A percentile compares a stretch with the other conserved stretches of the same genome.
These are phyloP conservation scores for Acrobasis repandana DNA, from an alignment of 2,888 invertebrate species.

Conservation along the genomic window DNA sequence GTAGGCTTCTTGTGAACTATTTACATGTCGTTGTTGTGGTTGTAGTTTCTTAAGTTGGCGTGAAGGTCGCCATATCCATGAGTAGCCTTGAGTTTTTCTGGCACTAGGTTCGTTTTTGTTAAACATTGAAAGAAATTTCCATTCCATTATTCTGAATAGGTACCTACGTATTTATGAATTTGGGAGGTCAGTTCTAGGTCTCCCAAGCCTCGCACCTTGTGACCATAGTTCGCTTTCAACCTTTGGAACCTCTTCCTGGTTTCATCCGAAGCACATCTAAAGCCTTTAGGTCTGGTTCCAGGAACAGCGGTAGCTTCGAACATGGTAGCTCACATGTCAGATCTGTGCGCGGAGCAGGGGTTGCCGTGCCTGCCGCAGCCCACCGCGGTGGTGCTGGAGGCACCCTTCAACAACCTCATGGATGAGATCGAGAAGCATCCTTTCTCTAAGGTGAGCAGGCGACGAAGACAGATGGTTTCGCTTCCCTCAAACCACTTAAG, in stretches of 20 bases:
- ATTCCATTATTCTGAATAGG: too few relatives aligned
- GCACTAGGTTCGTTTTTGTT: too few relatives aligned
- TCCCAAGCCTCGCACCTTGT: neutral
- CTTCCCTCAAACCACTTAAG: neutral
- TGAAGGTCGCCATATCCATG: too few relatives aligned
- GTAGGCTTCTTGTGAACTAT: too few relatives aligned
- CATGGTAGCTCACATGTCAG: constrained; percentile 47
- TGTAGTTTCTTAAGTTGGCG: too few relatives aligned
- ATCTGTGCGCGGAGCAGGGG: constrained; percentile 86
- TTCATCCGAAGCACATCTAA: neutral
- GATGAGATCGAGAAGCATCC: constrained; percentile 95
- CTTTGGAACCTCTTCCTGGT: neutral
- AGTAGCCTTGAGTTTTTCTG: too few relatives aligned
- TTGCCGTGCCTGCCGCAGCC: constrained; percentile 77
- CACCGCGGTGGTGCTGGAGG: constrained; percentile 91
- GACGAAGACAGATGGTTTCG: neutral
- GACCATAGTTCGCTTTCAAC: neutral
- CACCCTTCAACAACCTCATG: constrained; percentile 95
- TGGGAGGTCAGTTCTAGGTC: too few relatives aligned
- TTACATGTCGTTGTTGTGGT: too few relatives aligned
- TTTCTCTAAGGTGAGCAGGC: constrained; percentile 86
- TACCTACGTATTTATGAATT: too few relatives aligned
- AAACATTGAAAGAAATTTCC: too few relatives aligned
- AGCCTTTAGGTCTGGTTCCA: constrained; percentile 29
- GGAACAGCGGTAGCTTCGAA: constrained; percentile 84